Conservation (phyloP, 2,113 vertebrate genomes). For the Raja brachyura region DNA sequence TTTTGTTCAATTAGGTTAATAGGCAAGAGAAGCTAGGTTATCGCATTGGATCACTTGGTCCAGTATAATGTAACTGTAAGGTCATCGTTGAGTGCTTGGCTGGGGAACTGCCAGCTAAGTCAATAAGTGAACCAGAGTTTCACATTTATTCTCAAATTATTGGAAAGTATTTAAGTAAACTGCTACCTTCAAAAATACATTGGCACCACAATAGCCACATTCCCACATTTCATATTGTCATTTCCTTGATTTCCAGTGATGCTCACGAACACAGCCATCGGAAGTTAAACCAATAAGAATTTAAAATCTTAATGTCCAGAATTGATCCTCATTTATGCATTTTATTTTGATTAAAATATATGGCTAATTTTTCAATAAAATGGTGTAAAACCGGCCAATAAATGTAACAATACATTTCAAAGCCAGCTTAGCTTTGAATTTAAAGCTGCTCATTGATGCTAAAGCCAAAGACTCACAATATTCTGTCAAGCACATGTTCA, state of each 20-base stretch:
- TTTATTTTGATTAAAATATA: neutral
- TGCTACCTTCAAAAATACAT: neutral
- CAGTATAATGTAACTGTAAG: neutral
- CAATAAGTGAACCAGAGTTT: neutral
- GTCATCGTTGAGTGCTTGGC: neutral
- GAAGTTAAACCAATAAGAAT: neutral
- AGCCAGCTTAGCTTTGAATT: neutral
- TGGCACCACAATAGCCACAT: too few relatives aligned
- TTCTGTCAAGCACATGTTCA: neutral
- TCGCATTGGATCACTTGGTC: neutral
- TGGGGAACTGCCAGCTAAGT: neutral
- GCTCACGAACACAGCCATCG: neutral
- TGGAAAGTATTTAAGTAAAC: neutral
- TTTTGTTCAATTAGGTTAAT: neutral
- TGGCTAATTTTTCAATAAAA: constrained; percentile 7
- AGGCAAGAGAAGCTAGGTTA: neutral
- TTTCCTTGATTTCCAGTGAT: neutral
- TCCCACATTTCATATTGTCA: neutral
- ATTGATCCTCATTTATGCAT: neutral
- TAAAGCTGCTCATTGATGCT: neutral
- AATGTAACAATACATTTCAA: neutral
- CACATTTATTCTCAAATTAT: neutral
- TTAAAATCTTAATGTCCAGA: neutral
- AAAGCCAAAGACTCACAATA: neutral
- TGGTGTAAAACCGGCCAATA: neutral